A percentile compares a stretch with the other conserved stretches of the same genome.
Evolutionary conservation across 2,113 vertebrate genomes (phyloP).

Genomic region (Polypterus senegalus): DNA sequence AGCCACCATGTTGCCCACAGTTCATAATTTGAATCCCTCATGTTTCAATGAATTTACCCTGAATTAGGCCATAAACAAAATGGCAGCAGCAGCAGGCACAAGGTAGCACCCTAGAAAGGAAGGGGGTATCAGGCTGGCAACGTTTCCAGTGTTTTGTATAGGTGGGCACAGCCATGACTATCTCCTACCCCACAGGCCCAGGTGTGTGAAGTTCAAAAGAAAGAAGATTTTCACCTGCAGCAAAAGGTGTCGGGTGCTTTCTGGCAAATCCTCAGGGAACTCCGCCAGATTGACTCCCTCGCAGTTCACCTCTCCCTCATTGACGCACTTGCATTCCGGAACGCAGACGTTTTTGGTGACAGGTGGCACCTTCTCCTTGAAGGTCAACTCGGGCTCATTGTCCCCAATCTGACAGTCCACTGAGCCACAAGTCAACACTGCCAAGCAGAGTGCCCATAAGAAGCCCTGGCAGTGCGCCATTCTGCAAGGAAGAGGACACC

Average conservation of each 20-base stretch:
- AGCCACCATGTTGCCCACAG: too few species aligned
- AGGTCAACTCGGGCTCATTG: constrained; percentile 27
- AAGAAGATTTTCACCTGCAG: constrained; percentile 60
- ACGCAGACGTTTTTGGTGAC: constrained; percentile 47
- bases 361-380: constrained; percentile 2
- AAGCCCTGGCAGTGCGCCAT: constrained; percentile 34
- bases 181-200: too few species aligned
- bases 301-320: constrained; percentile 78
- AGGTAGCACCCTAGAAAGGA: too few species aligned
- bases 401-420: constrained; percentile 37
- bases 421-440: constrained; percentile 40
- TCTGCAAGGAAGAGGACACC: constrained; percentile 4
- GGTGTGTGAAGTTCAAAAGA: too few species aligned
- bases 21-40: too few species aligned
- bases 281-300: constrained; percentile 76
- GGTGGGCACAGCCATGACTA: too few species aligned
- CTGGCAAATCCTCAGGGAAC: constrained; percentile 66
- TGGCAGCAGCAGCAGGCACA: too few species aligned
- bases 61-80: too few species aligned
- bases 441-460: constrained; percentile 39
- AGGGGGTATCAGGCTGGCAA: too few species aligned
- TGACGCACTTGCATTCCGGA: constrained; percentile 64
- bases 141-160: too few species aligned
- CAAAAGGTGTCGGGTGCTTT: constrained; percentile 71
- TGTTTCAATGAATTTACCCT: too few species aligned